These are phyloP conservation scores for Melitaea athalia DNA, from an alignment of 2,888 invertebrate genomes.

Conservation along the genomic window DNA sequence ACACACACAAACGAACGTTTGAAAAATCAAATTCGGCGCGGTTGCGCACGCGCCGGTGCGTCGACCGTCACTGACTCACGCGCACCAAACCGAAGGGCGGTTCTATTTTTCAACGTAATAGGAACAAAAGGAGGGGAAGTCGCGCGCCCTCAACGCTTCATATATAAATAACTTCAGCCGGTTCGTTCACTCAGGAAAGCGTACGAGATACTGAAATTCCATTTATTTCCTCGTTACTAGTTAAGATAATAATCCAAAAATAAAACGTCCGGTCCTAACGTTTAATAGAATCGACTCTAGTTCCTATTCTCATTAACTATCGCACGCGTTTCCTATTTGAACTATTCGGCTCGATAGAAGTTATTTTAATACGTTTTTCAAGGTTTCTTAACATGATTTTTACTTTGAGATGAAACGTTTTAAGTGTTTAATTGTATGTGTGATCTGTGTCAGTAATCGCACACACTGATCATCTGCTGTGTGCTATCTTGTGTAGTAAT, in stretches of 20 bases:
- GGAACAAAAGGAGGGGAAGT: conserved; percentile 80
- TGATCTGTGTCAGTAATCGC: not conserved
- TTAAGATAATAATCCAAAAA: conserved; percentile 57
- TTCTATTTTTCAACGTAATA: conserved; percentile 75
- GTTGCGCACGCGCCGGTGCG: conserved; percentile 71
- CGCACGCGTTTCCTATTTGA: conserved; percentile 35
- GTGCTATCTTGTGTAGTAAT: not conserved
- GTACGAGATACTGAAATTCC: conserved; percentile 52
- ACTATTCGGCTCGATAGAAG: conserved; percentile 21
- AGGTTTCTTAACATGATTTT: conserved; percentile 16
- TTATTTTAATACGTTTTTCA: conserved; percentile 28
- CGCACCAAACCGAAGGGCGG: conserved; percentile 74
- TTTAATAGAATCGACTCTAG: conserved; percentile 70
- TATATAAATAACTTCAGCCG: conserved; percentile 68
- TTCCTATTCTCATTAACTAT: conserved; percentile 73
- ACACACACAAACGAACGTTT: conserved; percentile 37
- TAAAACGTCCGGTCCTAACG: conserved; percentile 66
- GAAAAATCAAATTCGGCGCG: conserved; percentile 34
- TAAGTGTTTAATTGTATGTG: not conserved
- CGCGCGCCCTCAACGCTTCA: conserved; percentile 69
- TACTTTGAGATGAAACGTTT: not conserved
- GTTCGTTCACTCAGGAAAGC: conserved; percentile 78
- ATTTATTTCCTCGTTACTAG: conserved; percentile 56
- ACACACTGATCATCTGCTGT: not conserved
- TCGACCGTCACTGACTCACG: conserved; percentile 76